Conservation (phyloP, 2,888 invertebrate genomes). For the Lithophane leautieri region DNA sequence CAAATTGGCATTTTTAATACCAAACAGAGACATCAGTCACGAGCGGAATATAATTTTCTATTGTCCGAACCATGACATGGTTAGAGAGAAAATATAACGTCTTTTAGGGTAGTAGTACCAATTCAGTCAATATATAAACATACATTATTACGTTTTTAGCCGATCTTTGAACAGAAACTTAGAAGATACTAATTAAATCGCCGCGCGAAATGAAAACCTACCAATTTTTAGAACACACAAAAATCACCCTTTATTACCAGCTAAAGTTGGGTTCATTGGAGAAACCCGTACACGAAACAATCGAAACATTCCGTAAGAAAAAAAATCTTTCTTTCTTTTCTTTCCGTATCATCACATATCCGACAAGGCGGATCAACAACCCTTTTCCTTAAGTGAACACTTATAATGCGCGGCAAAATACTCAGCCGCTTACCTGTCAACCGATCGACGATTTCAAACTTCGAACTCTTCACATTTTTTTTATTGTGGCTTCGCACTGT, state of each 20-base stretch:
- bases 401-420: constrained; percentile 49
- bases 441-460: constrained; percentile 41
- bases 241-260: constrained; percentile 26
- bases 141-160: constrained; percentile 19
- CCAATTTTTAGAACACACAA: constrained; percentile 40
- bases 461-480: constrained; percentile 17
- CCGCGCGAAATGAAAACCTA: constrained; percentile 40
- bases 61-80: constrained; percentile 39
- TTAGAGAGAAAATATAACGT: constrained; percentile 56
- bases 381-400: constrained; percentile 61
- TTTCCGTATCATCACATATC: constrained; percentile 33
- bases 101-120: constrained; percentile 54
- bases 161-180: constrained; percentile 10
- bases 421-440: constrained; percentile 49
- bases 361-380: constrained; percentile 54
- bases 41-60: constrained; percentile 59
- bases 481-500: constrained; percentile 1
- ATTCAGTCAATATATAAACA: constrained; percentile 62
- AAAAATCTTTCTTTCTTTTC: constrained; percentile 17
- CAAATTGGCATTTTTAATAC: constrained; percentile 62
- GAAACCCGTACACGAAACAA: constrained; percentile 18
- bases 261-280: constrained; percentile 5
- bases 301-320: neutral
- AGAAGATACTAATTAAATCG: constrained; percentile 43
- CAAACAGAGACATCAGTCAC: constrained; percentile 60